Percentiles rank a stretch among this genome's conserved stretches.
Evolutionary conservation across 2,113 vertebrate species (phyloP).

Genomic region (Channa argus): DNA sequence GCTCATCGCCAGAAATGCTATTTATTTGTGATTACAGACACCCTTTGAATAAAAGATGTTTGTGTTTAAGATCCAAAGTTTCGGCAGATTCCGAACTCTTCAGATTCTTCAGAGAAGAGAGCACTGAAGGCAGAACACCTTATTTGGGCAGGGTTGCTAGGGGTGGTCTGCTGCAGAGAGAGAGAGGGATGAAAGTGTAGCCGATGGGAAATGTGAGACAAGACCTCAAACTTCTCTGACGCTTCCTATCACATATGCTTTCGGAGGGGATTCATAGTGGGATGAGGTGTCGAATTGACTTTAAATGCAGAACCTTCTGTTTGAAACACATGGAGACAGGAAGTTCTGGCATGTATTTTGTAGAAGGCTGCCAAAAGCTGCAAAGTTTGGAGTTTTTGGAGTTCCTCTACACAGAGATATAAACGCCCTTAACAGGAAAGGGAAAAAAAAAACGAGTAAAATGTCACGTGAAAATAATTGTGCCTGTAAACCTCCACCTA

Average conservation of each 20-base stretch:
- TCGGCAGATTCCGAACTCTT: conserved; percentile 75
- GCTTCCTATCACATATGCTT: conserved; percentile 71
- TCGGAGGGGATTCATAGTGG: conserved; percentile 73
- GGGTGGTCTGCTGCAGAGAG: conserved; percentile 77
- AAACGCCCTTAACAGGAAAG: conserved; percentile 27
- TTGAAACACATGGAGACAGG: conserved; percentile 62
- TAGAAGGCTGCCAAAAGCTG: conserved; percentile 63
- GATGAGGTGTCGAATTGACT: conserved; percentile 78
- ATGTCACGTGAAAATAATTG: conserved; percentile 1
- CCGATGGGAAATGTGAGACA: conserved; percentile 81
- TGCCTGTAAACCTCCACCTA: background rate
- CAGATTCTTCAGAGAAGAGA: conserved; percentile 72
- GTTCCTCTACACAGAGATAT: conserved; percentile 39
- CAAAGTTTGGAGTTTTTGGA: conserved; percentile 58
- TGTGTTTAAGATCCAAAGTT: conserved; percentile 81
- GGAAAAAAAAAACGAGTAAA: conserved; percentile 15
- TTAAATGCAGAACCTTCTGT: conserved; percentile 76
- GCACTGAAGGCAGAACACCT: conserved; percentile 76
- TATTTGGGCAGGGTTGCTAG: conserved; percentile 77
- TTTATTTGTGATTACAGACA: conserved; percentile 84
- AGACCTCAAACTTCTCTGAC: conserved; percentile 75
- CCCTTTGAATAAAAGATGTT: conserved; percentile 84
- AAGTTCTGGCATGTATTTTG: conserved; percentile 61
- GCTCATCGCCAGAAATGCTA: conserved; percentile 80
- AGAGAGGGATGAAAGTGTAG: conserved; percentile 81